A percentile compares a stretch with the other conserved stretches of the same genome.
These are phyloP conservation scores for Heliconius ismenius DNA, from an alignment of 2,888 invertebrate genomes.

Conservation along the genomic window DNA sequence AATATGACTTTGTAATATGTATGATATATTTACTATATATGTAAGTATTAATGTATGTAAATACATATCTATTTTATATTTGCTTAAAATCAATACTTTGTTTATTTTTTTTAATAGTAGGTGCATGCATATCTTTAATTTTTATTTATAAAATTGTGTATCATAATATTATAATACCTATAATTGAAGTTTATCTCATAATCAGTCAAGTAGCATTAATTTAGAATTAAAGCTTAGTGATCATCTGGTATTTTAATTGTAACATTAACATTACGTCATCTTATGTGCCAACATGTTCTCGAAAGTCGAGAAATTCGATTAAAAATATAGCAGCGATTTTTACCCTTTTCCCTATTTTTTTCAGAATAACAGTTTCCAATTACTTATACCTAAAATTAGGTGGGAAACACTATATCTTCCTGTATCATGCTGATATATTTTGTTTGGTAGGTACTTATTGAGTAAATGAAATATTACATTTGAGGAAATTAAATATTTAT, in stretches of 20 bases:
- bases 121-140: background rate
- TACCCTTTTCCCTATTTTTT: no score
- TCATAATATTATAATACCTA: background rate
- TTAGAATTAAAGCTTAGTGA: conserved; percentile 6
- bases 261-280: conserved; percentile 1
- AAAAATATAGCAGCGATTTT: background rate
- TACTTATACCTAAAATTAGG: no score
- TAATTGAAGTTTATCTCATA: conserved; percentile 13
- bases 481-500: no score
- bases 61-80: no score
- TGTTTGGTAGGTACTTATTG: no score
- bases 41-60: no score
- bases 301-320: background rate
- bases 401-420: background rate
- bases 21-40: no score
- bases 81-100: background rate
- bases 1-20: no score
- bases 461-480: no score
- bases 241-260: background rate
- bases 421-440: no score
- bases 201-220: conserved; percentile 34
- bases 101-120: background rate
- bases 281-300: background rate
- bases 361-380: no score
- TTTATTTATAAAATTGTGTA: background rate